A percentile compares a stretch with the other conserved stretches of the same genome.
phyloP scores from a whole-genome alignment of 2,113 vertebrate species.

The Chaetodon auriga region DNA sequence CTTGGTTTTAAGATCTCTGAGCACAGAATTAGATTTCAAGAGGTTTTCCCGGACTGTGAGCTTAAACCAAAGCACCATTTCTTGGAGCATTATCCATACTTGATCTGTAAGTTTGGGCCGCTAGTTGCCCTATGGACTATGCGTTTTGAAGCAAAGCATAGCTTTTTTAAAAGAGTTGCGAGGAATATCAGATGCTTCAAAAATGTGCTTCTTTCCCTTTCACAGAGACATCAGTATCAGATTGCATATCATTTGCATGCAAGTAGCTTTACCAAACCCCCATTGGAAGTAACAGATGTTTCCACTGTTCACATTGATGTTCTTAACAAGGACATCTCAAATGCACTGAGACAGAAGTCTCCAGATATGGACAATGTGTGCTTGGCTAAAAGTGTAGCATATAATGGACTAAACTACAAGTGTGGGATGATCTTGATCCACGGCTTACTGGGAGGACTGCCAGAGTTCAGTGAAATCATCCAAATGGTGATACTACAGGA shows the following conservation, averaged over 20 bases:
- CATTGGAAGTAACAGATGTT: conserved; percentile 38
- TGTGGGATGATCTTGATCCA: conserved; percentile 56
- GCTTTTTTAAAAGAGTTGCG: conserved; percentile 48
- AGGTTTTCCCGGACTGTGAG: conserved; percentile 33
- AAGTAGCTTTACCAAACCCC: not conserved
- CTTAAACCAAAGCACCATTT: conserved; percentile 58
- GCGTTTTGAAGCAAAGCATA: too few relatives aligned
- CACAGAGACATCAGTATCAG: not conserved
- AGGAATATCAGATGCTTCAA: conserved; percentile 47
- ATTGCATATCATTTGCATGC: not conserved
- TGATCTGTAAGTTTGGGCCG: conserved; percentile 53
- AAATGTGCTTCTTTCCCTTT: conserved; percentile 46
- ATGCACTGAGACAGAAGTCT: conserved; percentile 34
- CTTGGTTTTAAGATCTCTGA: too few relatives aligned
- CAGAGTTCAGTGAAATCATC: conserved; percentile 62
- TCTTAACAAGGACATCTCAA: conserved; percentile 45
- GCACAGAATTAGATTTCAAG: conserved; percentile 15
- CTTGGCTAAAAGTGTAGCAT: conserved; percentile 48
- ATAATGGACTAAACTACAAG: conserved; percentile 50
- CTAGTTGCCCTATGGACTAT: conserved; percentile 49
- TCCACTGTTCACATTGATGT: conserved; percentile 41
- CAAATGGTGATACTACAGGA: conserved; percentile 53
- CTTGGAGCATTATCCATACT: conserved; percentile 51
- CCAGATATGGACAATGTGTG: conserved; percentile 21
- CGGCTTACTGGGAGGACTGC: conserved; percentile 51